Base-by-base conservation (phyloP, 2,888 invertebrate species). In the Fragum fragum region DNA sequence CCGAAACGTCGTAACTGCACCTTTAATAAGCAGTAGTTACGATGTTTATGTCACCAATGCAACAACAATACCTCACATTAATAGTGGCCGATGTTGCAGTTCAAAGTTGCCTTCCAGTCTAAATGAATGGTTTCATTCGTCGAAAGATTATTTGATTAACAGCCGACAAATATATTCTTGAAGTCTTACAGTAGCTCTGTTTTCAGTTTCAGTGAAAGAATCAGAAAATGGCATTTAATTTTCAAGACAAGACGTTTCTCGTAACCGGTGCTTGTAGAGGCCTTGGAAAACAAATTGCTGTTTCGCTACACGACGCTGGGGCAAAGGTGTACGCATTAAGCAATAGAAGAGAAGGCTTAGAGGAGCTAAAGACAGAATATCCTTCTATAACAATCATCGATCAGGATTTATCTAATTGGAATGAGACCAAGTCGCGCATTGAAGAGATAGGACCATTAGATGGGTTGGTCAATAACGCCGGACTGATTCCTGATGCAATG, bases 191-290 rank as follows among this genome's bases (percentile, higher is more conserved):
- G 21, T 21, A 52, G 3, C 52, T n/a, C n/a, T 52, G 52, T 14
- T n/a, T 52, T 52, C 52, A 52, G 16, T 52, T 52, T 52, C 52
- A 52, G 52, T 3, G 16, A 14, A 21, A 14, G n/a, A 21, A 3
- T 16, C 52, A 11, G 14, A 29, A 61, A 16, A 71, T 71, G 71
- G 55, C 28, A 9, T 55, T 71, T 21, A 32, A 26, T 36, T 71
- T 71, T 32, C 3, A 36, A 14, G 52, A 39, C 36, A 71, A 55
- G 57, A 71, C 28, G 36, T n/a, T 55, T 21, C 57, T 71, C 1
- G 97, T 98, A 1, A 98, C 98, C 79, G 98, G 98, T 77, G 98
- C 97, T 70, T 97, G 97, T 29, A 96, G 96, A 96, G 98, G 98
- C 97, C 95, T 97, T 87, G 97, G 97, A 0, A 95, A 97, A 91